Conservation (phyloP, 2,113 vertebrate species). For the Tamias sibiricus region DNA sequence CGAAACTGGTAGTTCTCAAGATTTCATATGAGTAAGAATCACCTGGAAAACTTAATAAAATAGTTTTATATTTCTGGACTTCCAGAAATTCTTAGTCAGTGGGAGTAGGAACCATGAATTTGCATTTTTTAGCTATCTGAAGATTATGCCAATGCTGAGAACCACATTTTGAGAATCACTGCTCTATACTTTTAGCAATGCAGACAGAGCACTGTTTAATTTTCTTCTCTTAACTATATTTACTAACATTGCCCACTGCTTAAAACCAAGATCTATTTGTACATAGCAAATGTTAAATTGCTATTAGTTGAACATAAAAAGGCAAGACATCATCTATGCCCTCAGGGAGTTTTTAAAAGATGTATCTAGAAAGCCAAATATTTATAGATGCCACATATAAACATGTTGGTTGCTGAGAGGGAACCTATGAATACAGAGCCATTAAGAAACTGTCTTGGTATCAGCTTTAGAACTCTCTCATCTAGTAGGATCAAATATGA, state of each 20-base stretch:
- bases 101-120: not conserved
- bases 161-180: not conserved
- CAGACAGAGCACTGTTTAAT: not conserved
- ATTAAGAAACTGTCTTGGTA: not conserved
- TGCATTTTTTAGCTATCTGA: not conserved
- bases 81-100: not conserved
- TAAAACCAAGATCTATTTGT: not conserved
- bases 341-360: not conserved
- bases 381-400: not conserved
- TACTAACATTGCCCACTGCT: not conserved
- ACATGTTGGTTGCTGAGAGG: not conserved
- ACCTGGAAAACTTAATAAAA: not conserved
- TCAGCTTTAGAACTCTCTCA: not conserved
- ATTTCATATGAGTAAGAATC: not conserved
- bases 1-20: not conserved
- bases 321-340: not conserved
- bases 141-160: not conserved
- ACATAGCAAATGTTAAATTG: not conserved
- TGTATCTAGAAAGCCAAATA: not conserved
- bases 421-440: not conserved
- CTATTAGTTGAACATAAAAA: not conserved
- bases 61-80: not conserved
- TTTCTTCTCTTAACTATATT: constrained; percentile 29
- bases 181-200: not conserved
- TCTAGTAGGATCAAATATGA: not conserved